Evolutionary conservation across 2,113 vertebrate species (phyloP).

Genomic region (Orycteropus afer): DNA sequence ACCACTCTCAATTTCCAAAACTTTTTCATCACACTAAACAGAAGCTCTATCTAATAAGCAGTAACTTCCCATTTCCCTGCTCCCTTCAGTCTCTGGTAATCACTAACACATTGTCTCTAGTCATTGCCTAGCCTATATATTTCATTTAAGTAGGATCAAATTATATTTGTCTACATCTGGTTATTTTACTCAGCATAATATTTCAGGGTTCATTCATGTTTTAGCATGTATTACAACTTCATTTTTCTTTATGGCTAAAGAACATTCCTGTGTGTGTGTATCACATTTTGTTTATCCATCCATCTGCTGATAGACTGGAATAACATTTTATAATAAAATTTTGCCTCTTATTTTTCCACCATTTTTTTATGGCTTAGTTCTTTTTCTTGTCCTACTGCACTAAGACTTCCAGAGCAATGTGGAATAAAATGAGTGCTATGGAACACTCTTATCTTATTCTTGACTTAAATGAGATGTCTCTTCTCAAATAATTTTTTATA

Average conservation of each 20-base stretch:
- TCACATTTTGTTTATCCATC: not conserved
- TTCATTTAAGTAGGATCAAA: too few relatives aligned
- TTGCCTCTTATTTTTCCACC: not conserved
- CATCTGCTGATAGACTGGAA: not conserved
- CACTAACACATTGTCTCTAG: not conserved
- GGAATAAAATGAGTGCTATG: not conserved
- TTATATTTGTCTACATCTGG: not conserved
- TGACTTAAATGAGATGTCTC: not conserved
- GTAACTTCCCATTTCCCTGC: not conserved
- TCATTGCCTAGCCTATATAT: not conserved
- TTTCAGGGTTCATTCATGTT: not conserved
- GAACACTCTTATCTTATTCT: not conserved
- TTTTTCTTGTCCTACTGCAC: not conserved
- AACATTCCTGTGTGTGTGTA: not conserved
- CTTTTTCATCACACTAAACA: too few relatives aligned
- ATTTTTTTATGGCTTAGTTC: not conserved
- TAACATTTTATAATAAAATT: not conserved
- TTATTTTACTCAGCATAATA: not conserved
- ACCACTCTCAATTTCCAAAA: too few relatives aligned
- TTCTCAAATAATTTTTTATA: not conserved
- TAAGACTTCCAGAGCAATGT: not conserved
- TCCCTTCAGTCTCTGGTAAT: not conserved
- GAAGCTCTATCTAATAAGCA: too few relatives aligned
- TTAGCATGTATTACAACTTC: not conserved
- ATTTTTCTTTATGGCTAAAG: not conserved